A percentile compares a stretch with the other conserved stretches of the same genome.
phyloP scores from a whole-genome alignment of 2,888 invertebrate species.

The Eretmocerus hayati region DNA sequence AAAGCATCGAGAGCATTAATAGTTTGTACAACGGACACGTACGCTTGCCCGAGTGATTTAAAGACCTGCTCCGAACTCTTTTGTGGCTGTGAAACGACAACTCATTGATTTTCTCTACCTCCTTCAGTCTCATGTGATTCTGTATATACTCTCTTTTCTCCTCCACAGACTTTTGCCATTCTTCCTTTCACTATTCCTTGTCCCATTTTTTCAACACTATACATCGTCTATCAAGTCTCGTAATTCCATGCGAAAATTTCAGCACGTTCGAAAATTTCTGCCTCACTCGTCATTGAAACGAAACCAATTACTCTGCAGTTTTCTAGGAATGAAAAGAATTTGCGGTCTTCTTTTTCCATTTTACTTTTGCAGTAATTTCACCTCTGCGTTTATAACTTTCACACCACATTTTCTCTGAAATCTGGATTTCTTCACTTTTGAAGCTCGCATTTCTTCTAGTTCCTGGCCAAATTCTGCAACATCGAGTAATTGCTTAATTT shows the following conservation, averaged over 20 bases:
- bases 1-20: constrained; percentile 9
- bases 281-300: constrained; percentile 18
- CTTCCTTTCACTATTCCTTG: neutral
- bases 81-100: constrained; percentile 7
- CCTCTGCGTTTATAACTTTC: too few relatives aligned
- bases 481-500: too few relatives aligned
- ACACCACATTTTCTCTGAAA: too few relatives aligned
- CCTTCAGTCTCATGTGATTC: too few relatives aligned
- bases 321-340: too few relatives aligned
- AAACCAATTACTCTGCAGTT: constrained; percentile 24
- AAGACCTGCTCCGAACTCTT: neutral
- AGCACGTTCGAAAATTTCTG: constrained; percentile 20
- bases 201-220: neutral
- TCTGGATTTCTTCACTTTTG: too few relatives aligned
- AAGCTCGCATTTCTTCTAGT: too few relatives aligned
- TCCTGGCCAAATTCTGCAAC: too few relatives aligned
- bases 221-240: neutral
- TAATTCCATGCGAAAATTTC: constrained; percentile 1
- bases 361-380: too few relatives aligned
- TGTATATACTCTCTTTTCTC: too few relatives aligned
- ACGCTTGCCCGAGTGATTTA: constrained; percentile 9
- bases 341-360: too few relatives aligned
- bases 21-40: constrained; percentile 16
- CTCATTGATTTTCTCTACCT: neutral
- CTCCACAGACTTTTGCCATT: too few relatives aligned